phyloP scores from a whole-genome alignment of 2,888 invertebrate genomes.

The Tenthredo notha region DNA sequence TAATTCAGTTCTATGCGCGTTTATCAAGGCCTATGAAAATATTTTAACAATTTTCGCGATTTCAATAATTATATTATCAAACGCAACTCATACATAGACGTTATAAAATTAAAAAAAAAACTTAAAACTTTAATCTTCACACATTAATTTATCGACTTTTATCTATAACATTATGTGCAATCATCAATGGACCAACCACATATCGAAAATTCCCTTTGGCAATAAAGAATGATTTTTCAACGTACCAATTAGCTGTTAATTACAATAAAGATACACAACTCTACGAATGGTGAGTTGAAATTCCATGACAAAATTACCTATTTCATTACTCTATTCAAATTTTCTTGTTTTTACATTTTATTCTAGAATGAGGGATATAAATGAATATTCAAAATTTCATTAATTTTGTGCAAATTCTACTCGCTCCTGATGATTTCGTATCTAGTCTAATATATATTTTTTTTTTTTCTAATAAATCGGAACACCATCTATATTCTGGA shows the following conservation, averaged over 20 bases:
- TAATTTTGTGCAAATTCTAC: background rate
- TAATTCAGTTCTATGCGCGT: background rate
- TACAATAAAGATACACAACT: background rate
- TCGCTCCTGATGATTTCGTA: too few species aligned
- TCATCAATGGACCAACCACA: conserved; percentile 21
- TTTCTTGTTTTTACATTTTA: background rate
- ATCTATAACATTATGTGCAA: background rate
- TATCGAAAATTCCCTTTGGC: conserved; percentile 12
- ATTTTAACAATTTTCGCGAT: background rate
- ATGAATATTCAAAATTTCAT: background rate
- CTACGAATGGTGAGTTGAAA: background rate
- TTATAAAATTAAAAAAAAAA: background rate
- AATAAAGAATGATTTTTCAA: conserved; percentile 9
- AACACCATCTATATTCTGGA: background rate
- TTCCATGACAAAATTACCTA: background rate
- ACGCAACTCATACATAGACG: background rate
- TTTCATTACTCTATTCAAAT: background rate
- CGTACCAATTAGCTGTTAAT: background rate
- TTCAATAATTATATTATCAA: background rate
- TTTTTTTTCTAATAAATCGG: background rate
- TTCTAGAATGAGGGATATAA: background rate
- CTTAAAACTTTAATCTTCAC: background rate
- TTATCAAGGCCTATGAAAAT: background rate
- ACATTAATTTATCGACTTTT: background rate
- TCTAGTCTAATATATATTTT: too few species aligned